Evolutionary conservation across 2,797 vertebrate genomes (phyloP).

Genomic region (Melanotaenia boesemani): DNA sequence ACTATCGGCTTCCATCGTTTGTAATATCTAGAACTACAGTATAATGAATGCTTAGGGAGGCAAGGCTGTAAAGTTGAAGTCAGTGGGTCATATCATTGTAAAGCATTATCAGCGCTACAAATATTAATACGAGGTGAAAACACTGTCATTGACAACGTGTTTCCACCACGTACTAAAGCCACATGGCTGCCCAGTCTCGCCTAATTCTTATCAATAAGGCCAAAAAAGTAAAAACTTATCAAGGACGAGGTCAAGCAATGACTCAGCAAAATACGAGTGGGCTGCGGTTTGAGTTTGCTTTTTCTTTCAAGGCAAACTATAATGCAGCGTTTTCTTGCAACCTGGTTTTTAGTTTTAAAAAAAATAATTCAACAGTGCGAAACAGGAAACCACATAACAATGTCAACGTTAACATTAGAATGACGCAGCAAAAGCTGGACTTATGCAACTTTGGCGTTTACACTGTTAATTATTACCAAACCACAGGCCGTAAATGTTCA

Average conservation of each 20-base stretch:
- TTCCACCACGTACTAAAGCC: not conserved
- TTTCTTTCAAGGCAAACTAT: not conserved
- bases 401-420: not conserved
- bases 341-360: too few relatives aligned
- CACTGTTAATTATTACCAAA: conserved; percentile 49
- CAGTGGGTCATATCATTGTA: not conserved
- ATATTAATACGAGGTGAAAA: too few relatives aligned
- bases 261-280: conserved; percentile 58
- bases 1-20: too few relatives aligned
- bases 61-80: too few relatives aligned
- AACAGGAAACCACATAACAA: not conserved
- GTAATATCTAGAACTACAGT: too few relatives aligned
- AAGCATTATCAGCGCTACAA: too few relatives aligned
- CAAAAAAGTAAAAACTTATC: not conserved
- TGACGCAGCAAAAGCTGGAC: not conserved
- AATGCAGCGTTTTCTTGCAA: too few relatives aligned
- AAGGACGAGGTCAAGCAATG: conserved; percentile 30
- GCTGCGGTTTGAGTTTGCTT: not conserved
- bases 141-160: too few relatives aligned
- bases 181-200: not conserved
- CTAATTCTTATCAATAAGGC: not conserved
- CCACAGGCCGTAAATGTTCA: not conserved
- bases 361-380: not conserved
- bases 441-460: conserved; percentile 51
- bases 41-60: too few relatives aligned